Evolutionary conservation across 2,888 invertebrate species (phyloP).

Genomic region (Pandemis corylana): DNA sequence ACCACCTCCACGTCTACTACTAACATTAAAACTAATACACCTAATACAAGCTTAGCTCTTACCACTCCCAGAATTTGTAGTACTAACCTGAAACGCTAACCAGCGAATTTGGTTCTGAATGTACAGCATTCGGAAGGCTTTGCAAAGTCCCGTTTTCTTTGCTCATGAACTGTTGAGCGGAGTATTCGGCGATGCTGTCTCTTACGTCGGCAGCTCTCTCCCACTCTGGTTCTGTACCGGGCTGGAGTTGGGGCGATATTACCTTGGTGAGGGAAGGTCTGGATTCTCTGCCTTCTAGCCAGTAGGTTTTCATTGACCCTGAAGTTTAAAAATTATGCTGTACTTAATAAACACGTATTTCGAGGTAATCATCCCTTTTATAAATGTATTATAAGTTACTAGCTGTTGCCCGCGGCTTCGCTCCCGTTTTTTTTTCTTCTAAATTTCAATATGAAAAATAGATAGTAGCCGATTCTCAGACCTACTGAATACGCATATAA

Average conservation of each 20-base stretch:
- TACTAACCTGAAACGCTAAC: slow-evolving; percentile 52
- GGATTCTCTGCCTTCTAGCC: slow-evolving; percentile 90
- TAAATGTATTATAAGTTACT: too few relatives aligned
- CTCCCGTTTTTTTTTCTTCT: too few relatives aligned
- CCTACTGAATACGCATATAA: too few relatives aligned
- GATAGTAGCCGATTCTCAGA: too few relatives aligned
- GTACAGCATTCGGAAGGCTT: slow-evolving; percentile 58
- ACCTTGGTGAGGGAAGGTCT: slow-evolving; percentile 83
- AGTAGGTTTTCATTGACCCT: slow-evolving; percentile 95
- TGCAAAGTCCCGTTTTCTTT: slow-evolving; percentile 58
- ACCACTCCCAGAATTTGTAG: background rate
- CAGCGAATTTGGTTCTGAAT: slow-evolving; percentile 62
- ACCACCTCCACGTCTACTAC: background rate
- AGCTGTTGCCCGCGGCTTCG: too few relatives aligned
- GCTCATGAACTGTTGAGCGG: slow-evolving; percentile 67
- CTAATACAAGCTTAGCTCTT: background rate
- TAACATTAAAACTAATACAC: background rate
- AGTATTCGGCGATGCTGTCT: slow-evolving; percentile 78
- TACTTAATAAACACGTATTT: background rate
- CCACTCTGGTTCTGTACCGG: slow-evolving; percentile 77
- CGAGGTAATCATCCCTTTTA: too few relatives aligned
- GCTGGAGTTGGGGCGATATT: slow-evolving; percentile 72
- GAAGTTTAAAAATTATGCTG: slow-evolving; percentile 42
- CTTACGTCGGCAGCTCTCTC: slow-evolving; percentile 75
- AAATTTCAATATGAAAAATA: too few relatives aligned